Conservation (phyloP, 1,140 invertebrate genomes). For the Drepana arcuata region DNA sequence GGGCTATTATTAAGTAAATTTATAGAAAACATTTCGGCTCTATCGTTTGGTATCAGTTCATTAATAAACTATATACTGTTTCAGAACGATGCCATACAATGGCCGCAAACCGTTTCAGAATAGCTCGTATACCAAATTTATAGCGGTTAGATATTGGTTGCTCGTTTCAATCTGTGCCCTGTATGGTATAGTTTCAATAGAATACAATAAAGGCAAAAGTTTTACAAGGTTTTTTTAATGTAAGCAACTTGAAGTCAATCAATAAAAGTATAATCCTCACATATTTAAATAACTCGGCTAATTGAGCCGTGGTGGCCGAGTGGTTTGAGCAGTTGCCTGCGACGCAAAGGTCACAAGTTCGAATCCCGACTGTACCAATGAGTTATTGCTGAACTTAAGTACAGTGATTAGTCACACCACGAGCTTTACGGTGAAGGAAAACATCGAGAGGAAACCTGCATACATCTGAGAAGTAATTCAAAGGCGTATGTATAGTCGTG, state of each 20-base stretch:
- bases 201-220: constrained; percentile 25
- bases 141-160: constrained; percentile 38
- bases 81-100: constrained; percentile 23
- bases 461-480: no score
- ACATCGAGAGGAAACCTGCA: not conserved
- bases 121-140: constrained; percentile 32
- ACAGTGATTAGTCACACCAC: no score
- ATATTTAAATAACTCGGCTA: not conserved
- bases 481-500: no score
- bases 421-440: not conserved
- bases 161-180: constrained; percentile 21
- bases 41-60: constrained; percentile 42
- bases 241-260: not conserved
- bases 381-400: no score
- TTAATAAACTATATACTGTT: constrained; percentile 48
- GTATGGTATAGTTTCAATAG: no score
- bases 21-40: constrained; percentile 32
- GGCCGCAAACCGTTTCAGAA: constrained; percentile 20
- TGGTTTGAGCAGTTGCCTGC: no score
- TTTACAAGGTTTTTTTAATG: not conserved
- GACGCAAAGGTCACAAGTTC: no score
- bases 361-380: no score
- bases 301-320: not conserved
- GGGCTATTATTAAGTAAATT: constrained; percentile 33
- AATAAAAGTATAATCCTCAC: not conserved